Percentiles rank a stretch among this genome's conserved stretches.
phyloP scores from a whole-genome alignment of 2,888 invertebrate genomes.

The Agrilus cyanescens region DNA sequence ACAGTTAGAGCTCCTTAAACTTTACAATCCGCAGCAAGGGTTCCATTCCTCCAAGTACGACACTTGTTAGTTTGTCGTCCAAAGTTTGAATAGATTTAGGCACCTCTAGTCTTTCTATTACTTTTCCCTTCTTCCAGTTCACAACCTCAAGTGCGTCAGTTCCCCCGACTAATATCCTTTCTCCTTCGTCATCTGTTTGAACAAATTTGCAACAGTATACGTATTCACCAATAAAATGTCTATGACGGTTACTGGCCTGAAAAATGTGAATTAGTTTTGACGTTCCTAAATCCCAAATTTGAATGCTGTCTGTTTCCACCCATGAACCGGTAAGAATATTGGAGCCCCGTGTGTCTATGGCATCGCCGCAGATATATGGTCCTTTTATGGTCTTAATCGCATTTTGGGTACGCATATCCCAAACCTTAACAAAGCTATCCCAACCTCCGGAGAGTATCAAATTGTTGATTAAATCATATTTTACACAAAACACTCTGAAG shows the following conservation, averaged over 20 bases:
- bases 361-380: constrained; percentile 44
- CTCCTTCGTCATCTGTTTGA: constrained; percentile 25
- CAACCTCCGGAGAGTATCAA: constrained; percentile 36
- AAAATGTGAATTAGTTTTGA: constrained; percentile 38
- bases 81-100: constrained; percentile 27
- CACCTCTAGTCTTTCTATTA: constrained; percentile 22
- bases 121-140: constrained; percentile 25
- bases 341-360: constrained; percentile 43
- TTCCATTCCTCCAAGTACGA: constrained; percentile 31
- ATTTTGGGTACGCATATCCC: constrained; percentile 6
- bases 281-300: constrained; percentile 43
- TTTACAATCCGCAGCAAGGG: constrained; percentile 20
- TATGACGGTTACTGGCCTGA: constrained; percentile 39
- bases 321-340: constrained; percentile 42
- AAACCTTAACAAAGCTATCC: constrained; percentile 46
- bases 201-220: constrained; percentile 43
- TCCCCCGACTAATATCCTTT: constrained; percentile 27
- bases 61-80: constrained; percentile 22
- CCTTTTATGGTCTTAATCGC: constrained; percentile 38
- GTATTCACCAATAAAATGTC: constrained; percentile 44
- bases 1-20: too few species aligned
- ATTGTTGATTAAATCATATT: too few species aligned
- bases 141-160: constrained; percentile 29
- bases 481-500: too few species aligned
- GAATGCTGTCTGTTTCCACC: constrained; percentile 41